Evolutionary conservation across 1,140 invertebrate species (phyloP), one percentile per base, ranked within the genome.

Genomic region (Dendrolimus kikuchii): DNA sequence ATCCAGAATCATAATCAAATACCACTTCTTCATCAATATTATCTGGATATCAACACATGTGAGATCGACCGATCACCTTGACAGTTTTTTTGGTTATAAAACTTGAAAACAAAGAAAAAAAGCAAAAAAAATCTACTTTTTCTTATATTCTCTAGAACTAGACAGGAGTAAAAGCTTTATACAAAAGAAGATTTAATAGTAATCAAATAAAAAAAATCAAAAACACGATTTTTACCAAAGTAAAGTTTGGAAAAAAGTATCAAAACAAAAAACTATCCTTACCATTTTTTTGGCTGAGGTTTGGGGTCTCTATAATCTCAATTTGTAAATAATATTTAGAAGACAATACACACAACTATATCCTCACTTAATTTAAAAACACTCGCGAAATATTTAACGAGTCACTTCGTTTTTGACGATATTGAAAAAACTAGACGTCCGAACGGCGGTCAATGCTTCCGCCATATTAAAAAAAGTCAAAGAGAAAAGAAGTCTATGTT

Each of bases 211-310:
- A 62, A 56, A 61, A 67, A 65, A 53, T 51, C 53, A 61, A 74
- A 77, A 77, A 77, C 63, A 76, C 57, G 68, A 71, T 68, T 68
- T 73, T 68, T 60, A 71, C 72, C 63, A 68, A 77, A 68, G 74
- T 73, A 68, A 77, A 83, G 71, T 81, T 80, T 60, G 64, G 77
- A 80, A 84, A 86, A 85, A 84, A 84, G 80, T 86, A 84, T 80
- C 83, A 86, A 86, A 86, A 86, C 83, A 86, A 86, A 86, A 86
- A 86, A 86, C 81, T 84, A 86, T 84, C 78, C 76, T 84, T 86
- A 86, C 83, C 83, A 86, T 86, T 86, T 84, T 86, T 84, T 67
- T 59, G 60, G 56, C 59, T 55, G 66, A 74, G 65, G 68, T 53
- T 53, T 59, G 54, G 46, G 63, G 60, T 68, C 65, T 60, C 57